Evolutionary conservation across 1,140 invertebrate species (phyloP), one percentile per base, ranked within the genome.

Genomic region (Neuroterus valhalla): DNA sequence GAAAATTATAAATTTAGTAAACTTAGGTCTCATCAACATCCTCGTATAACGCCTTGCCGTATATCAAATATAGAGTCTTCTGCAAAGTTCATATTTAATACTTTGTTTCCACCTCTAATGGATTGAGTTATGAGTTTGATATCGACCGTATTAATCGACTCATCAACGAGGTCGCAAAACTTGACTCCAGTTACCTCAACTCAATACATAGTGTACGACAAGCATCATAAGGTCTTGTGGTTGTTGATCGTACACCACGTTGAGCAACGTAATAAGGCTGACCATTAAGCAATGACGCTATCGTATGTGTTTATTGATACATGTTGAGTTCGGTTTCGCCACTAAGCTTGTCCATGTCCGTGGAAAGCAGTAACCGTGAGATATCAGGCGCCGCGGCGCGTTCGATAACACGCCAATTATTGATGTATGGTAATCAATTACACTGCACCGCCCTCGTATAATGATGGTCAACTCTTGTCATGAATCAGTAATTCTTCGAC

Each of bases 341-440:
- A 55, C 19, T 10, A 55, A 26, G 12, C 21, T 12, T 55, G 52
- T 26, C 12, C 11, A 0, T 55, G 1, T 10, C 31, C 10, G 23
- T 14, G 23, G 19, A 3, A 31, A 17, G 2, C 31, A 62, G 23
- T 62, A 12, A 26, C 52, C 52, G 26, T 62, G 8, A n/a, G 55
- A n/a, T 8, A 17, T 19, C 17, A 31, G 23, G 52, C 11, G 14
- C n/a, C 23, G 14, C 48, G 5, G 1, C 23, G 19, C 12, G 15
- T 62, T 62, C 15, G 23, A 62, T 62, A 62, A 15, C 12, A 62
- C 2, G 12, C 14, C 23, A 10, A 62, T 31, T 12, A 62, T 62
- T 62, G 55, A 62, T 62, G n/a, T 62, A 62, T 62, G 55, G 15
- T 62, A 62, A 62, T 62, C 31, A 62, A 62, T 62, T 62, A 62